Percentiles rank a stretch among this genome's conserved stretches.
Evolutionary conservation across 2,888 invertebrate species (phyloP).

Genomic region (Polyommatus icarus): DNA sequence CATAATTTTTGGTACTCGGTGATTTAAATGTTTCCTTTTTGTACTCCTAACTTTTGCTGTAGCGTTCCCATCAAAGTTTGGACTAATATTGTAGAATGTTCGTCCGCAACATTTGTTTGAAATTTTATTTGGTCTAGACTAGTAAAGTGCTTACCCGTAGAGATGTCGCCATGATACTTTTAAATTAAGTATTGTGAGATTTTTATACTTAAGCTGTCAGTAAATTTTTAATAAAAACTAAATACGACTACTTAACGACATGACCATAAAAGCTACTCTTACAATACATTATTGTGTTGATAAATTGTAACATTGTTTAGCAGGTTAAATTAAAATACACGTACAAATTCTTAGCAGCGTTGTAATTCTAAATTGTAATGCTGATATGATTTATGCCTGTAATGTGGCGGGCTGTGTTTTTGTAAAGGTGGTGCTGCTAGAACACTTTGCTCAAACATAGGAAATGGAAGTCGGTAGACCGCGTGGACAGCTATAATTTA

Average conservation of each 20-base stretch:
- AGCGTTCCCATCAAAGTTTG: constrained; percentile 16
- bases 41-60: not conserved
- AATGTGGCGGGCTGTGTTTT: constrained; percentile 39
- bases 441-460: constrained; percentile 44
- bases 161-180: constrained; percentile 20
- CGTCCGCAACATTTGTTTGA: constrained; percentile 12
- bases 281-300: not conserved
- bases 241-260: not conserved
- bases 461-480: constrained; percentile 46
- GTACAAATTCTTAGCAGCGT: constrained; percentile 13
- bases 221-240: not conserved
- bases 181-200: not conserved
- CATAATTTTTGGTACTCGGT: constrained; percentile 14
- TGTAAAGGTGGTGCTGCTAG: constrained; percentile 42
- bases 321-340: constrained; percentile 12
- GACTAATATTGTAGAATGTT: constrained; percentile 21
- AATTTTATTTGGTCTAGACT: constrained; percentile 24
- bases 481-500: constrained; percentile 45
- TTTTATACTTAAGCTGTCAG: not conserved
- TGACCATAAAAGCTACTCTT: not conserved
- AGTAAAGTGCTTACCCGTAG: constrained; percentile 5
- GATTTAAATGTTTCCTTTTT: constrained; percentile 10
- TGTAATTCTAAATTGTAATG: constrained; percentile 6
- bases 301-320: not conserved
- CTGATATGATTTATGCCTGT: constrained; percentile 17